Base-by-base conservation (phyloP, 2,888 invertebrate species). In the Polietes domitor region DNA sequence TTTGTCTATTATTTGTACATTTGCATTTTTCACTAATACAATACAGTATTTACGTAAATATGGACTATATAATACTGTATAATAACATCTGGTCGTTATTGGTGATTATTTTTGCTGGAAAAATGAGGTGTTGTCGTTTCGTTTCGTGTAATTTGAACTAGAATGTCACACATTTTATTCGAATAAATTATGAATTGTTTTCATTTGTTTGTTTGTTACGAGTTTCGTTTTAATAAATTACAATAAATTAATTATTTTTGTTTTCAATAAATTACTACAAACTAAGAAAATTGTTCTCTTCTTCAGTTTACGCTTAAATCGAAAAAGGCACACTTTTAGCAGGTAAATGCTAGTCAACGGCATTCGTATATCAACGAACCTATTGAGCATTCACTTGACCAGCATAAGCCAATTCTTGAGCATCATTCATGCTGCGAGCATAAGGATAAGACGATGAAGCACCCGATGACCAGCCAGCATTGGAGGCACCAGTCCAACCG, bases 341-440 rank as follows among this genome's bases (percentile, higher is more conserved):
- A 53, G 19, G 15, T 37, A 37, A 72, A 50, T 86, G 86, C 77
- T 87, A 12, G 17, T 21, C 26, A 24, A 61, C n/a, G 12, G n/a
- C n/a, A n/a, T n/a, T n/a, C n/a, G n/a, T n/a, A n/a, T n/a, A 26
- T 41, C 4, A 47, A 47, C 12, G 12, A 73, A 79, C 76, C 71
- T 83, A 85, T 71, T 83, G 78, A 32, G 80, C 75, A 71, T 85
- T 93, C 80, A 93, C 92, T 87, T 96, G 96, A 2, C 94, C 94
- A 78, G 94, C 94, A 90, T 96, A 96, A 3, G 96, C 96, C 88
- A 96, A 89, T 81, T 95, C 94, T 85, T 96, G 96, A 6, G 95
- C 94, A 80, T 89, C 96, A 43, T 94, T 94, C 68, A 94, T 91
- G 75, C 93, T 93, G 90, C 93, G 92, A 12, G 93, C 93, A 89